These are phyloP conservation scores for Caenorhabditis elegans DNA, from an alignment of 1,140 invertebrate species.

Conservation along the genomic window WBcel235 BX284603.4:6586001-6586500, in stretches of 20 bases:
- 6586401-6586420: too few relatives aligned
- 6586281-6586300: slow-evolving; percentile 76
- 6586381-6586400: too few relatives aligned
- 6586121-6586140: not conserved
- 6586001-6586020: not conserved
- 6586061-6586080: not conserved
- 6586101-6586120: not conserved
- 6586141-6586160: slow-evolving; percentile 20
- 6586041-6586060: not conserved
- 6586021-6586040: not conserved
- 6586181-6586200: slow-evolving; percentile 72
- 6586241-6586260: slow-evolving; percentile 74
- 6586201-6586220: slow-evolving; percentile 74
- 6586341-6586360: too few relatives aligned
- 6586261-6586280: slow-evolving; percentile 73
- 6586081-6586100: not conserved
- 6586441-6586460: slow-evolving; percentile 74
- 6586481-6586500: slow-evolving; percentile 75
- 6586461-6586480: slow-evolving; percentile 73
- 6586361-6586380: too few relatives aligned
- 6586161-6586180: slow-evolving; percentile 61
- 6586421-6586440: not conserved
- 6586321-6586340: not conserved
- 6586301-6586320: not conserved
- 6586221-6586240: slow-evolving; percentile 75